These are phyloP conservation scores for Meandrina meandrites DNA, from an alignment of 92 coral and sea anemone species.

Conservation along the genomic window DNA sequence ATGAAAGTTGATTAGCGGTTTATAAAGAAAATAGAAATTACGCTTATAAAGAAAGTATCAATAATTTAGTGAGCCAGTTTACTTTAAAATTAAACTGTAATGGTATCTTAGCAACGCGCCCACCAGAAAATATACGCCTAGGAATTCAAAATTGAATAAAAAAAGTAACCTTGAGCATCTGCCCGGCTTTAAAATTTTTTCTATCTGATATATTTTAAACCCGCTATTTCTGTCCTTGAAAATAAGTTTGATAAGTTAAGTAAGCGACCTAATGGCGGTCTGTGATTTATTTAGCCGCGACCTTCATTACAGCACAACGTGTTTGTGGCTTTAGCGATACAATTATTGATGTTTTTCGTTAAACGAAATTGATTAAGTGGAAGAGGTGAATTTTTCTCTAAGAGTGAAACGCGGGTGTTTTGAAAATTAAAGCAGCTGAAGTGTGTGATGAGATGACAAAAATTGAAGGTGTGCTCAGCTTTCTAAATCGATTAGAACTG, in stretches of 20 bases:
- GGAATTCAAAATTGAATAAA: neutral
- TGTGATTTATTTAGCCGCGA: neutral
- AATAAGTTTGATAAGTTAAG: neutral
- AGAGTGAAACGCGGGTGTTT: neutral
- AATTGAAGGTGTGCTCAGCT: neutral
- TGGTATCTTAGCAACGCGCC: conserved; percentile 16
- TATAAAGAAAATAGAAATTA: conserved; percentile 1
- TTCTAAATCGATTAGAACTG: neutral
- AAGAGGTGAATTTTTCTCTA: neutral
- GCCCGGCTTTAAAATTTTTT: neutral
- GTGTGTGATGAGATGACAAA: neutral
- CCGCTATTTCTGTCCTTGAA: neutral
- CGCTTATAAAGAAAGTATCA: conserved; percentile 9
- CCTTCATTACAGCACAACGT: neutral
- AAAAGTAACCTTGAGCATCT: neutral
- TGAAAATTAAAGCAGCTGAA: neutral
- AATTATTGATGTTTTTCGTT: neutral
- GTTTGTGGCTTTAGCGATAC: neutral
- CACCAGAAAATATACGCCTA: neutral
- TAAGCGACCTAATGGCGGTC: neutral
- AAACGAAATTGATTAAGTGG: neutral
- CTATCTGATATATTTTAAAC: neutral
- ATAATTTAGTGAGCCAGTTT: conserved; percentile 14
- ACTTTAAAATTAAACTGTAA: neutral
- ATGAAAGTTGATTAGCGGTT: conserved; percentile 1